These are phyloP conservation scores for Uropsilus gracilis DNA, from an alignment of 2,113 vertebrate species.

Conservation along the genomic window DNA sequence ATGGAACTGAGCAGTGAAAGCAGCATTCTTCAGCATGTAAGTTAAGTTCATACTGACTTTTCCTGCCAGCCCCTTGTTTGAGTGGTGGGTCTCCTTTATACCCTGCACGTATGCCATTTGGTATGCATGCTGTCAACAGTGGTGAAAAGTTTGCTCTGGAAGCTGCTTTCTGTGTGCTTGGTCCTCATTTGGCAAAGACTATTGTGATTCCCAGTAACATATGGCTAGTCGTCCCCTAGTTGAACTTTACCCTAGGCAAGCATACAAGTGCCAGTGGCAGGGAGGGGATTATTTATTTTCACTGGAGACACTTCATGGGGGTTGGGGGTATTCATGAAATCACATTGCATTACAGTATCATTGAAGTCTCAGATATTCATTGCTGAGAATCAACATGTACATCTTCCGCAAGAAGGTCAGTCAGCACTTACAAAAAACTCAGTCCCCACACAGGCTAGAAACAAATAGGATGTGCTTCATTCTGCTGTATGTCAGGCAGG, in stretches of 20 bases:
- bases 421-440: conserved; percentile 51
- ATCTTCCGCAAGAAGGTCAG: too few relatives aligned
- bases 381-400: too few relatives aligned
- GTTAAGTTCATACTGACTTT: background rate
- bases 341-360: too few relatives aligned
- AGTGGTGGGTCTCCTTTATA: background rate
- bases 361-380: too few relatives aligned
- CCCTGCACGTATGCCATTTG: background rate
- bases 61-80: background rate
- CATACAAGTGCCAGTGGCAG: conserved; percentile 62
- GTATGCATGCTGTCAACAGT: background rate
- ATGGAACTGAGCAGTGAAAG: background rate
- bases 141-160: background rate
- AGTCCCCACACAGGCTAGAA: conserved; percentile 74
- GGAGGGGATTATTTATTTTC: too few relatives aligned
- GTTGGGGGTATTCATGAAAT: background rate
- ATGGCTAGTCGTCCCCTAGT: conserved; percentile 57
- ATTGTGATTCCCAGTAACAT: conserved; percentile 61
- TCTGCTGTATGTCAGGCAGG: background rate
- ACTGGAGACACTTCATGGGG: too few relatives aligned
- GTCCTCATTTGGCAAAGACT: background rate
- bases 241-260: conserved; percentile 77
- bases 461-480: conserved; percentile 51
- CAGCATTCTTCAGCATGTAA: background rate
- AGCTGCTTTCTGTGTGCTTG: background rate